Evolutionary conservation across 2,888 invertebrate species (phyloP).

Genomic region (Morpho achilles): DNA sequence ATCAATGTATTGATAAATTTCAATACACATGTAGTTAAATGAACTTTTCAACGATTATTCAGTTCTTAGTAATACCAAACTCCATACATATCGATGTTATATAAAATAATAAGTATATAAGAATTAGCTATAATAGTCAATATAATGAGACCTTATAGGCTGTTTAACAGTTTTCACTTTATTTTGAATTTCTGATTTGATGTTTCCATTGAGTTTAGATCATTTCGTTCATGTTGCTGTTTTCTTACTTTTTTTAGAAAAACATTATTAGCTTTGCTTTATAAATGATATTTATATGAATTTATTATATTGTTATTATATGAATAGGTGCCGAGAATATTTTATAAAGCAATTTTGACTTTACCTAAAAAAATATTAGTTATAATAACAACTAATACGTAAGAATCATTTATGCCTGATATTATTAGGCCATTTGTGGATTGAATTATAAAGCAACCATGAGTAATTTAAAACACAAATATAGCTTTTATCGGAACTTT

Average conservation of each 20-base stretch:
- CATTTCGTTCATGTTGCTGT: constrained; percentile 22
- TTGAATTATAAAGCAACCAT: no score
- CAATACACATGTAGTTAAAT: constrained; percentile 25
- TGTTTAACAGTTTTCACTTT: constrained; percentile 63
- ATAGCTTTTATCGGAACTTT: no score
- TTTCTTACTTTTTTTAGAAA: constrained; percentile 14
- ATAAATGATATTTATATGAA: constrained; percentile 45
- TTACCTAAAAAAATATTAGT: background rate
- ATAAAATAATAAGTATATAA: constrained; percentile 56
- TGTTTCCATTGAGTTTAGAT: constrained; percentile 26
- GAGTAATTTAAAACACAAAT: no score
- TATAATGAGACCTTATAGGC: constrained; percentile 60
- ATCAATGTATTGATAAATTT: constrained; percentile 31
- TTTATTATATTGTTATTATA: constrained; percentile 48
- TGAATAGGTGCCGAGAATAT: constrained; percentile 42
- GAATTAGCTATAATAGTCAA: constrained; percentile 66
- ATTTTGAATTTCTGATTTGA: constrained; percentile 17
- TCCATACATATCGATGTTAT: constrained; percentile 78
- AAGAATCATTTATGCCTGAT: no score
- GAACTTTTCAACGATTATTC: constrained; percentile 39
- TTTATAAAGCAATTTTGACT: constrained; percentile 21
- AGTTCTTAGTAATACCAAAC: constrained; percentile 69
- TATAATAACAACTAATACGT: no score
- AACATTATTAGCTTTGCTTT: constrained; percentile 49
- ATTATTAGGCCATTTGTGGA: no score